A percentile compares a stretch with the other conserved stretches of the same genome.
These are phyloP conservation scores for Caenorhabditis afra DNA, from an alignment of 2,888 invertebrate genomes.

Conservation along the genomic window DNA sequence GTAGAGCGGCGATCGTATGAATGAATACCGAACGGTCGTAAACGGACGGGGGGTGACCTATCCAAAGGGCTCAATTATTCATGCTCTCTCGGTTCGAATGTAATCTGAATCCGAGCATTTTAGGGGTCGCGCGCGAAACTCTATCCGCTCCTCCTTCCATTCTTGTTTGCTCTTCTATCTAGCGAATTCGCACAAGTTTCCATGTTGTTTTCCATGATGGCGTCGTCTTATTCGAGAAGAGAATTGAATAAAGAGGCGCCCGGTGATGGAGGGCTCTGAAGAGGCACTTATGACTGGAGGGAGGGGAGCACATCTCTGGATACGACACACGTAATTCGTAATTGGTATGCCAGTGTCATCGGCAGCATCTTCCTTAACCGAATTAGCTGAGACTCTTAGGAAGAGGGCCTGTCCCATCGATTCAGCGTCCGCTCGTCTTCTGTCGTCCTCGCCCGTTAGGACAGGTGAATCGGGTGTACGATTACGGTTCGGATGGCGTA, in stretches of 20 bases:
- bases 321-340: constrained; percentile 57
- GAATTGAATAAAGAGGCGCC: constrained; percentile 59
- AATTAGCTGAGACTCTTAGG: constrained; percentile 39
- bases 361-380: constrained; percentile 36
- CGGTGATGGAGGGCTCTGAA: constrained; percentile 52
- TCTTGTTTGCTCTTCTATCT: constrained; percentile 17
- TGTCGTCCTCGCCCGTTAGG: constrained; percentile 22
- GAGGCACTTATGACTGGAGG: constrained; percentile 56
- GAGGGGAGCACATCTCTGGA: constrained; percentile 51
- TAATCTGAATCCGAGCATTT: constrained; percentile 48
- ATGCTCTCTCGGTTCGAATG: constrained; percentile 24
- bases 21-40: constrained; percentile 33
- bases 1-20: constrained; percentile 4
- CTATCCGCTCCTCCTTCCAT: constrained; percentile 36
- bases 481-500: constrained; percentile 49
- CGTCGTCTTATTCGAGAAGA: constrained; percentile 25
- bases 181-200: constrained; percentile 52
- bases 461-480: constrained; percentile 42
- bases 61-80: constrained; percentile 39
- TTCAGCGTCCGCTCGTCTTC: constrained; percentile 1
- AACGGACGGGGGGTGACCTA: constrained; percentile 24
- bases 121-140: constrained; percentile 27
- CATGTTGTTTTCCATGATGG: constrained; percentile 44
- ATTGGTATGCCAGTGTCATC: constrained; percentile 57
- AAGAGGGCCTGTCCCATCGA: constrained; percentile 21